phyloP scores from a whole-genome alignment of 1,140 invertebrate species.

The Laodelphax striatellus region DNA sequence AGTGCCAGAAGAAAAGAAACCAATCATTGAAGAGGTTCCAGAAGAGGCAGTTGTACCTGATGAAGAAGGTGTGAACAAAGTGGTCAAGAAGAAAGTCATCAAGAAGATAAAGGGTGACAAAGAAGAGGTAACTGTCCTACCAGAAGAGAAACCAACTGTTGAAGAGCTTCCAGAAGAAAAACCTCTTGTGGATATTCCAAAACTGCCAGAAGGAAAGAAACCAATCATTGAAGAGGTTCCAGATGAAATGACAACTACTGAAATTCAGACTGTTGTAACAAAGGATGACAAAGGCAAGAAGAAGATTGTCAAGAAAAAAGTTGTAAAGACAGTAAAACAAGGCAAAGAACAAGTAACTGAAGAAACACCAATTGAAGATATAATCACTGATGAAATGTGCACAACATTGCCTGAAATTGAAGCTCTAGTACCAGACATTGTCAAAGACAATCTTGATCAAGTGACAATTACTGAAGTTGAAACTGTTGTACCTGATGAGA shows the following conservation, averaged over 20 bases:
- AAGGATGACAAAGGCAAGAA: constrained; percentile 4
- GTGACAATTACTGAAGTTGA: constrained; percentile 19
- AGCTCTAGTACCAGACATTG: constrained; percentile 9
- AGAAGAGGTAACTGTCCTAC: not conserved
- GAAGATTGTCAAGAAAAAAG: constrained; percentile 1
- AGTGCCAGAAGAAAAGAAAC: too few species aligned
- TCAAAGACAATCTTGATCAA: constrained; percentile 7
- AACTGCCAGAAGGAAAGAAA: constrained; percentile 14
- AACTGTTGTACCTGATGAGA: constrained; percentile 16
- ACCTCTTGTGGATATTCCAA: constrained; percentile 22
- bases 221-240: not conserved
- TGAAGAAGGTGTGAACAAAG: too few species aligned
- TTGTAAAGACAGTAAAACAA: constrained; percentile 14
- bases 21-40: too few species aligned
- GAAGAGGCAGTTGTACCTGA: too few species aligned
- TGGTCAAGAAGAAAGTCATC: too few species aligned
- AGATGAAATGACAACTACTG: too few species aligned
- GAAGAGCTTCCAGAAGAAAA: constrained; percentile 15
- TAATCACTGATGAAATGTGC: constrained; percentile 12
- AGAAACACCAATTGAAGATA: constrained; percentile 13
- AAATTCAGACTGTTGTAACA: constrained; percentile 5
- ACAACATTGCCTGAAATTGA: constrained; percentile 14
- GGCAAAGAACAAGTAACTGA: constrained; percentile 25
- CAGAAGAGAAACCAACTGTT: constrained; percentile 25
- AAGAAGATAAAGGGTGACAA: too few species aligned